A percentile compares a stretch with the other conserved stretches of the same genome.
Evolutionary conservation across 2,888 invertebrate species (phyloP).

Genomic region (Aquatica leii): DNA sequence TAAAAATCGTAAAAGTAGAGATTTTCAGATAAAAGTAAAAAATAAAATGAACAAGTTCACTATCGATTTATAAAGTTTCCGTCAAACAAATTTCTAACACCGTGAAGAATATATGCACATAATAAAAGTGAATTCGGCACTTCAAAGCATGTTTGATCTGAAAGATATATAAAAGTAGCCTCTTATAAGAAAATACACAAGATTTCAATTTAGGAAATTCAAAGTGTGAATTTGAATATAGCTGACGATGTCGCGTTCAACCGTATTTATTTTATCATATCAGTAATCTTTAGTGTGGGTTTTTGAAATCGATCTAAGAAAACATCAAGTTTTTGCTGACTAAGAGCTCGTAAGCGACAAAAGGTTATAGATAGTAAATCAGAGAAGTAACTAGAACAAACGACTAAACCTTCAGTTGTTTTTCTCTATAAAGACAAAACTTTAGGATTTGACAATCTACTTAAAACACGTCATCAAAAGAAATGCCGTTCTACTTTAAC

Average conservation of each 20-base stretch:
- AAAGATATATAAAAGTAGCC: conserved; percentile 29
- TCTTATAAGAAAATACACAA: conserved; percentile 40
- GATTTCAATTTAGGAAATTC: conserved; percentile 50
- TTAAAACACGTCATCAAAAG: conserved; percentile 6
- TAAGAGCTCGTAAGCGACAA: conserved; percentile 25
- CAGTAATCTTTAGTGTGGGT: conserved; percentile 41
- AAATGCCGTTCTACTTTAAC: no score
- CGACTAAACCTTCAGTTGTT: conserved; percentile 19
- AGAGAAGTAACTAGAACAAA: conserved; percentile 20
- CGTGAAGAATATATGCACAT: conserved; percentile 16
- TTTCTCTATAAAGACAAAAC: conserved; percentile 11
- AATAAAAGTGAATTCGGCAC: conserved; percentile 15
- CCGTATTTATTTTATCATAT: conserved; percentile 45
- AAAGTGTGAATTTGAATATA: conserved; percentile 50
- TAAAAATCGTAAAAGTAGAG: no score
- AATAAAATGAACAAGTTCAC: no score
- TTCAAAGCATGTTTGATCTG: conserved; percentile 15
- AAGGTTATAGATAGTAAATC: conserved; percentile 30
- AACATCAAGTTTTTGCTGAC: conserved; percentile 28
- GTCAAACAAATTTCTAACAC: conserved; percentile 4
- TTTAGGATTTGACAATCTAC: conserved; percentile 14
- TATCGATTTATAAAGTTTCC: no score
- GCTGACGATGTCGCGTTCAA: conserved; percentile 41
- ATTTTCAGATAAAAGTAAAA: no score
- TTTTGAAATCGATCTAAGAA: conserved; percentile 30